phyloP scores from a whole-genome alignment of 2,888 invertebrate genomes.

The Malthinus seriepunctatus region DNA sequence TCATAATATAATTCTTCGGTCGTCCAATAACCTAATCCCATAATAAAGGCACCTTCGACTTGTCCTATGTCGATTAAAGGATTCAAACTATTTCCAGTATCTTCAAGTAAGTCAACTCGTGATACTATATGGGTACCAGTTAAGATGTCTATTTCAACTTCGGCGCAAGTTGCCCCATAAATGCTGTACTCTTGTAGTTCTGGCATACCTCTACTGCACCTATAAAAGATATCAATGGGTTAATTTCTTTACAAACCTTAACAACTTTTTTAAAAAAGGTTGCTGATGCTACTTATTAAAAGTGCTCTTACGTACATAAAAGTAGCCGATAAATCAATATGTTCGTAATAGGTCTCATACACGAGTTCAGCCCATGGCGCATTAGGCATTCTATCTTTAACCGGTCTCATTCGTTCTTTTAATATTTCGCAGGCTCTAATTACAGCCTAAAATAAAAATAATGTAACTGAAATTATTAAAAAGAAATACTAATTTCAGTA shows the following conservation, averaged over 20 bases:
- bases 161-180: conserved; percentile 66
- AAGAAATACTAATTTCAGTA: not conserved
- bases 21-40: conserved; percentile 71
- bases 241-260: no score
- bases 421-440: not conserved
- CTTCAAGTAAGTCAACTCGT: conserved; percentile 74
- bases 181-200: conserved; percentile 59
- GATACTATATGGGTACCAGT: conserved; percentile 62
- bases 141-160: conserved; percentile 61
- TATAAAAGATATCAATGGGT: no score
- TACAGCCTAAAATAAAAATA: not conserved
- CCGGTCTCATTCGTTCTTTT: conserved; percentile 49
- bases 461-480: not conserved
- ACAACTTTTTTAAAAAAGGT: no score
- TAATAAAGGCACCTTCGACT: conserved; percentile 73
- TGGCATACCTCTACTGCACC: no score
- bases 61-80: conserved; percentile 55
- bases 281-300: no score
- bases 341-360: conserved; percentile 56
- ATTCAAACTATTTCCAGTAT: conserved; percentile 50
- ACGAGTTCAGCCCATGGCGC: conserved; percentile 63
- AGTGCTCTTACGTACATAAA: conserved; percentile 63
- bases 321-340: conserved; percentile 65
- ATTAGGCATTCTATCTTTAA: conserved; percentile 58
- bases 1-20: conserved; percentile 71